Evolutionary conservation across 1,140 invertebrate species (phyloP).

Genomic region (Lordiphosa collinella): DNA sequence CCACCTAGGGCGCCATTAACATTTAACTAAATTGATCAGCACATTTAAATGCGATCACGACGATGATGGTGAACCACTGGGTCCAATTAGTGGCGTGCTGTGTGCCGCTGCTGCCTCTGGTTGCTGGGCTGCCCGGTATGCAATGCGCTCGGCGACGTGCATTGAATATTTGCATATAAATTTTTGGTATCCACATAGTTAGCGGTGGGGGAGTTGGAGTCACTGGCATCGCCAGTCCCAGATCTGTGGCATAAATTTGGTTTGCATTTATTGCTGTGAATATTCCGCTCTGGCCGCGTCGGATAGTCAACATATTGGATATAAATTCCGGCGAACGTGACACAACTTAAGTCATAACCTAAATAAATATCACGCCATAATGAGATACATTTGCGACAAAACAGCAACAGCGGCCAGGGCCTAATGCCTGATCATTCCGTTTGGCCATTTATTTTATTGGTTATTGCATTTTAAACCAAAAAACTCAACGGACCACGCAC

Average conservation of each 20-base stretch:
- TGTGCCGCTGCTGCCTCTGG: conserved; percentile 30
- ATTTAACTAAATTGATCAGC: conserved; percentile 76
- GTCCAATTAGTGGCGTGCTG: conserved; percentile 71
- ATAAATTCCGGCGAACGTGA: conserved; percentile 73
- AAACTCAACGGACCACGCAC: conserved; percentile 41
- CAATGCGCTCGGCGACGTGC: conserved; percentile 61
- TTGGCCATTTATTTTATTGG: conserved; percentile 77
- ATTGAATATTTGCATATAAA: conserved; percentile 75
- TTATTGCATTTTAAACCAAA: conserved; percentile 76
- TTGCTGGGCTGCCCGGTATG: conserved; percentile 28
- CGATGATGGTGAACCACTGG: conserved; percentile 51
- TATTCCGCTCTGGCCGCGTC: conserved; percentile 36
- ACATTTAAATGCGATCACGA: conserved; percentile 76
- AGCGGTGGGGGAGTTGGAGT: conserved; percentile 19
- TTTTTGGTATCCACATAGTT: conserved; percentile 48
- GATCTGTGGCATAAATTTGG: conserved; percentile 61
- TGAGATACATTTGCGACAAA: conserved; percentile 68
- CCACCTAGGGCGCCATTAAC: conserved; percentile 65
- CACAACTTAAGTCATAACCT: conserved; percentile 78
- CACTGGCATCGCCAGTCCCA: conserved; percentile 35
- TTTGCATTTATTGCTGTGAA: conserved; percentile 35
- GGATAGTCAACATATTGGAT: conserved; percentile 74
- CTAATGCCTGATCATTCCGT: conserved; percentile 74
- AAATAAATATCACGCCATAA: conserved; percentile 78
- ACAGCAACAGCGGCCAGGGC: conserved; percentile 30